Evolutionary conservation across 2,888 invertebrate genomes (phyloP), one percentile per base, ranked within the genome.

Genomic region (Thysanoteuthis rhombus): DNA sequence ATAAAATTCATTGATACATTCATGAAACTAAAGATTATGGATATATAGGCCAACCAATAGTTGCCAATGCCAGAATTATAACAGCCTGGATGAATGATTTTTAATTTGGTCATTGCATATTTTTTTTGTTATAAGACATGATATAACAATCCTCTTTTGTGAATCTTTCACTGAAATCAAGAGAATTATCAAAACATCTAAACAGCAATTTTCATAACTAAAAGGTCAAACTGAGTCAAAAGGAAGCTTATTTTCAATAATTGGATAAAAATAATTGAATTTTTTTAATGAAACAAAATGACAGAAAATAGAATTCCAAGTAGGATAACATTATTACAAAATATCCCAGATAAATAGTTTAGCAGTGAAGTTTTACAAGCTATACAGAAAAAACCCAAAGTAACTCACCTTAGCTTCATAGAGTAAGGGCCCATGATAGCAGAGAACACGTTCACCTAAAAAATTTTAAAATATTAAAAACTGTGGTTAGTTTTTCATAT

Each of bases 371-470:
- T 75, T 25, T 38, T 45, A 38, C 10, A 40, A 40, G 19, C 40
- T 19, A 75, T 32, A n/a, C 12, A 38, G n/a, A 36, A 75, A 25
- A 47, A 93, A 40, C 93, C 52, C 90, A 91, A 93, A 92, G 47
- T 89, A 58, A 93, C 95, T 93, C 95, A 97, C 97, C 96, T 99
- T 99, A 89, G 99, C 99, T 97, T 99, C 99, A 97, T 99, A 99
- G 95, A 99, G 98, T 47, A 99, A 97, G 6, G 99, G 99, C 0
- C 99, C 99, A 97, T 99, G 99, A 97, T 99, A 99, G 97, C 99
- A 99, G 47, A 99, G 97, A 22, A 99, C 99, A 95, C 97, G 97
- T 95, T 97, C 97, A 45, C 97, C 97, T 97, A 95, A 89, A 95
- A 95, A 32, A 92, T 92, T 52, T 40, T 93, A 92, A 45, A 94